phyloP scores from a whole-genome alignment of 2,113 vertebrate genomes.

The Tichodroma muraria region DNA sequence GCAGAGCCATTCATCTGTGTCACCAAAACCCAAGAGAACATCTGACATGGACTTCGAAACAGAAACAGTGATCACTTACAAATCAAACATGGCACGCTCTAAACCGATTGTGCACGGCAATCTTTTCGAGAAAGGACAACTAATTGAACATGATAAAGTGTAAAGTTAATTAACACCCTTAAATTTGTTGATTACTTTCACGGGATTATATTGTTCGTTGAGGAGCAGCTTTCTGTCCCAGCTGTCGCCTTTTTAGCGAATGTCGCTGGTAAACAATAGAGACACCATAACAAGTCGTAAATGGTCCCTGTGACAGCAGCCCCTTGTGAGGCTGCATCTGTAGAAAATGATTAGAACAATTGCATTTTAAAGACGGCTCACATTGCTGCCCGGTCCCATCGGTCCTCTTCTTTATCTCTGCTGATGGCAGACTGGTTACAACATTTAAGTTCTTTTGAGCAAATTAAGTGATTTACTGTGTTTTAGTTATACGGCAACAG shows the following conservation, averaged over 20 bases:
- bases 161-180: slow-evolving; percentile 99
- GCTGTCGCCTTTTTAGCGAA: slow-evolving; percentile 86
- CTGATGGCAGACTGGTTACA: slow-evolving; percentile 78
- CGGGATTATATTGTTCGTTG: slow-evolving; percentile 85
- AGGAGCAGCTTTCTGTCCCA: slow-evolving; percentile 88
- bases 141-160: slow-evolving; percentile 99
- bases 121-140: slow-evolving; percentile 84
- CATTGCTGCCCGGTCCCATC: slow-evolving; percentile 81
- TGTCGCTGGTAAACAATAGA: slow-evolving; percentile 90
- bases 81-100: slow-evolving; percentile 88
- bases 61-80: slow-evolving; percentile 89
- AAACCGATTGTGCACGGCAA: slow-evolving; percentile 86
- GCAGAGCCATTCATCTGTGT: slow-evolving; percentile 83
- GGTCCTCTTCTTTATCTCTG: slow-evolving; percentile 80
- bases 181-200: slow-evolving; percentile 97
- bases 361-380: slow-evolving; percentile 92
- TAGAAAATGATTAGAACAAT: slow-evolving; percentile 98
- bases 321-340: slow-evolving; percentile 91
- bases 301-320: slow-evolving; percentile 86
- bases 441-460: slow-evolving; percentile 79
- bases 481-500: slow-evolving; percentile 56
- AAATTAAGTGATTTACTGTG: slow-evolving; percentile 81
- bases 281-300: slow-evolving; percentile 85
- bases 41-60: slow-evolving; percentile 80
- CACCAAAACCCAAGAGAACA: slow-evolving; percentile 83